Base-by-base conservation (phyloP, 2,888 invertebrate species). In the Fissipunctia ypsillon region DNA sequence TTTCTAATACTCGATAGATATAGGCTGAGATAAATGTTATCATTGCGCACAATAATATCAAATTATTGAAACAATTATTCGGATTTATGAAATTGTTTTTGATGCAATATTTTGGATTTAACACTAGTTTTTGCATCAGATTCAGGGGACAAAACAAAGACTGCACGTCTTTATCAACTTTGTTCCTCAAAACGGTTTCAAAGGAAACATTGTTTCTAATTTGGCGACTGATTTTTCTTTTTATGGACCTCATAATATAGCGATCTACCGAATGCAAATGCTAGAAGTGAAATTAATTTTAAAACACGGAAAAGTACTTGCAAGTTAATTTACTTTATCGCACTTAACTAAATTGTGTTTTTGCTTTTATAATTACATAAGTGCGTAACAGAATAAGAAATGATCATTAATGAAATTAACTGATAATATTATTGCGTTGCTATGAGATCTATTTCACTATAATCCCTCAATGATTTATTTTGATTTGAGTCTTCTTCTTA, bases 1-100 rank as follows among this genome's bases (percentile, higher is more conserved):
- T 52, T 70, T 70, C 78, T 16, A 59, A 9, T 6, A 78, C 14
- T 16, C 76, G 63, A 19, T 64, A 76, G 1, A 76, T 3, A n/a
- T 57, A 31, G 10, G 41, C 6, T 5, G 31, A 5, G 0, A 64
- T 0, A 43, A 48, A 78, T 16, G 3, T 7, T 16, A 41, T 19
- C 12, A 2, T 41, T 1, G 45, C 52, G 4, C 43, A 76, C 2
- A 69, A 12, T 48, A 65, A 48, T n/a, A 52, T 25, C 12, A 52
- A 45, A 16, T 78, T 78, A 70, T 71, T 70, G 0, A 31, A 48
- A 38, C 14, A 3, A 19, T 71, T 52, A 35, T 76, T 76, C 0
- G 76, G 64, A 48, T 22, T 54, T 25, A 76, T 78, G 2, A 52
- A 16, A 78, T 78, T 78, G 19, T 76, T 78, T 6, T 48, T 70